Base-by-base conservation (phyloP, 2,888 invertebrate genomes). In the Cantharis nigra region DNA sequence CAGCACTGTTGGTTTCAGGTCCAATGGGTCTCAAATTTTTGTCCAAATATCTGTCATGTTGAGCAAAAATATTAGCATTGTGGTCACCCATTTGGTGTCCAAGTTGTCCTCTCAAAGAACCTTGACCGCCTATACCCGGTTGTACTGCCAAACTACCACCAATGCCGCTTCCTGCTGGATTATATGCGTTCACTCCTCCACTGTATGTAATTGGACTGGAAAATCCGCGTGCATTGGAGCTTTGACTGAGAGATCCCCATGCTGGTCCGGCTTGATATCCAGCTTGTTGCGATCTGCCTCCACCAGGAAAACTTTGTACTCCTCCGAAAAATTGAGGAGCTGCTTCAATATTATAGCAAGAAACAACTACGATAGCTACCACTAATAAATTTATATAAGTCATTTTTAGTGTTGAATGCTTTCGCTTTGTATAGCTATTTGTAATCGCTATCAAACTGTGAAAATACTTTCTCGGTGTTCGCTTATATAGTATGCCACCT, bases 61-160 rank as follows among this genome's bases (percentile, higher is more conserved):
- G 73, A 14, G 70, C 77, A 18, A 23, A 62, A 7, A 30, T 69
- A 18, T 71, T 33, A 9, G 33, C 73, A 11, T 77, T 28, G 20
- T 77, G 70, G 14, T 74, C 69, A 7, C 63, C 33, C 4, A 20
- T 70, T 14, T 77, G 69, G 0, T 74, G 11, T 13, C 63, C 69
- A 11, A 77, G 23, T 49, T 63, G 26, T 9, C 77, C 77, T 20
- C 69, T 28, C 9, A 70, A 9, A 4, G 70, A 67, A 62, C 67
- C 77, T 65, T 77, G 65, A 11, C 77, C 77, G 16, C 77, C 77
- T 1, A 77, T 33, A n/a, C 77, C 73, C 0, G 77, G 73, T 49
- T 63, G 26, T 2, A 72, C 14, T 14, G 64, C 62, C 13, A 73
- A 23, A 73, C 28, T 72, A 28, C 3, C 16, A 65, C 65, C 23